Evolutionary conservation across 2,113 vertebrate species (phyloP).

Genomic region (Promerops cafer): DNA sequence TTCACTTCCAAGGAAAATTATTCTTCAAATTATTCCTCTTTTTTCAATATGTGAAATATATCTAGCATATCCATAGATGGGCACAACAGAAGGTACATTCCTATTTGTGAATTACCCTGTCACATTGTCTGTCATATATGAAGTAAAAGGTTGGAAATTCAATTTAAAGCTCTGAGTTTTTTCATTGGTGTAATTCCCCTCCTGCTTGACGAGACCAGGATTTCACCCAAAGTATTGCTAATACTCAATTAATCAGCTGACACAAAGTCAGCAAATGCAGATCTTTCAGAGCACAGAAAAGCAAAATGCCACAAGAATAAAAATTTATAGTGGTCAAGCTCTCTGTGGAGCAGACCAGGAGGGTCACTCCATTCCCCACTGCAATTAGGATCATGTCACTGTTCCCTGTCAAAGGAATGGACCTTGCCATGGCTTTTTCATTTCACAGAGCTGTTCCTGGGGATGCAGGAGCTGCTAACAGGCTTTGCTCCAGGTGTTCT

Average conservation of each 20-base stretch:
- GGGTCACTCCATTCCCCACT: not conserved
- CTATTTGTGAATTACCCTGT: not conserved
- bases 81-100: not conserved
- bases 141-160: slow-evolving; percentile 13
- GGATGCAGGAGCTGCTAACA: slow-evolving; percentile 25
- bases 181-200: not conserved
- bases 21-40: not conserved
- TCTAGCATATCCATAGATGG: not conserved
- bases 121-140: not conserved
- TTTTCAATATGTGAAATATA: not conserved
- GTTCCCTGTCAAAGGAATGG: slow-evolving; percentile 35
- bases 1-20: not conserved
- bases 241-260: slow-evolving; percentile 36
- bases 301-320: not conserved
- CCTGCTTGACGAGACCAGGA: not conserved
- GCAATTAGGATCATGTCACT: not conserved
- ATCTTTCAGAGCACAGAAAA: not conserved
- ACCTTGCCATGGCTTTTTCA: not conserved
- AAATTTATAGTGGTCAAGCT: not conserved
- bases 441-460: slow-evolving; percentile 13
- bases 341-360: not conserved
- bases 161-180: not conserved
- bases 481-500: slow-evolving; percentile 52
- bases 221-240: slow-evolving; percentile 1
- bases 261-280: slow-evolving; percentile 14